Conservation (phyloP, 2,797 vertebrate genomes). For the Anabas testudineus region DNA sequence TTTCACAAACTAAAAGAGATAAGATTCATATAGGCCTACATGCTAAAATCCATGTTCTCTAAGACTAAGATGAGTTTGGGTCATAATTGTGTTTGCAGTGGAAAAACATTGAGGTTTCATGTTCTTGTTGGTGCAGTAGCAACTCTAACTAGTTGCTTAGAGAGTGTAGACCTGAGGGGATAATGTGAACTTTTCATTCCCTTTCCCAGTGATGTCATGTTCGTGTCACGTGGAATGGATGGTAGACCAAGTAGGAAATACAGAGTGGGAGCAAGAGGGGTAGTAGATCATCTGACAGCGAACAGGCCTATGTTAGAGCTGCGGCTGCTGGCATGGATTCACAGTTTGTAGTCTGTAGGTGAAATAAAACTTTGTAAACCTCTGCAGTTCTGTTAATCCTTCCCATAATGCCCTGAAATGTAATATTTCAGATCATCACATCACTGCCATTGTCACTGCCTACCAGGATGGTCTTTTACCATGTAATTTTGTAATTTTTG, state of each 20-base stretch:
- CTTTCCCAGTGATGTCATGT: slow-evolving; percentile 11
- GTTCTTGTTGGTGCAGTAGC: not conserved
- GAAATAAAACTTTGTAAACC: too few species aligned
- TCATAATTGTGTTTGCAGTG: too few species aligned
- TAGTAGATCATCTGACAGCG: not conserved
- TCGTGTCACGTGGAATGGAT: not conserved
- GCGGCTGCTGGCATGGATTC: not conserved
- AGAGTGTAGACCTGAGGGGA: not conserved
- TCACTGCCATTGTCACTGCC: too few species aligned
- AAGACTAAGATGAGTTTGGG: too few species aligned
- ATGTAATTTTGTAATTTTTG: too few species aligned
- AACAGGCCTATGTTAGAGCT: not conserved
- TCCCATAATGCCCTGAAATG: too few species aligned
- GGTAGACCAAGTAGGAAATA: not conserved
- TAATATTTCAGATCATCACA: too few species aligned
- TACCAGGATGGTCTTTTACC: too few species aligned
- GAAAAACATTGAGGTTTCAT: not conserved
- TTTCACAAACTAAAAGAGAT: not conserved
- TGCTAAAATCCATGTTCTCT: too few species aligned
- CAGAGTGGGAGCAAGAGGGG: not conserved
- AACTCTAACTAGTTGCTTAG: slow-evolving; percentile 28
- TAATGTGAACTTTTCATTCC: not conserved
- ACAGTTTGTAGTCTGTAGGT: too few species aligned
- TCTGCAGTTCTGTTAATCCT: too few species aligned
- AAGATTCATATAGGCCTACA: too few species aligned